These are phyloP conservation scores for Lottia scabra DNA, from an alignment of 2,888 invertebrate genomes.

Conservation along the genomic window DNA sequence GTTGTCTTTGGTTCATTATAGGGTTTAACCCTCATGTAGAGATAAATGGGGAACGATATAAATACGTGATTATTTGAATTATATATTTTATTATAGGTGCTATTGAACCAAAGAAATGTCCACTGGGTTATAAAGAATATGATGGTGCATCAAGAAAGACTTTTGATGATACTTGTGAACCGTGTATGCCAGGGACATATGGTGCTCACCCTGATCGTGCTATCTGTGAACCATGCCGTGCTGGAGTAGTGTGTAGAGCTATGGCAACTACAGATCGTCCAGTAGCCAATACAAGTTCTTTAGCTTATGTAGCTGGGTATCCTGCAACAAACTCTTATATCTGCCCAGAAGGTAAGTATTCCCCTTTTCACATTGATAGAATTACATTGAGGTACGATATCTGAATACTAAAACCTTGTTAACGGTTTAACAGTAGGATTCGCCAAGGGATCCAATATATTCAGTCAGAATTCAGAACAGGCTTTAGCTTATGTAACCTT, in stretches of 20 bases:
- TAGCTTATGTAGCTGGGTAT: constrained; percentile 46
- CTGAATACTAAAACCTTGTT: too few relatives aligned
- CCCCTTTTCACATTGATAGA: neutral
- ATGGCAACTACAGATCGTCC: constrained; percentile 61
- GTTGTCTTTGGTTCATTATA: too few relatives aligned
- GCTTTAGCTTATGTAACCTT: too few relatives aligned
- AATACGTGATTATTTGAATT: too few relatives aligned
- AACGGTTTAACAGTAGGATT: too few relatives aligned
- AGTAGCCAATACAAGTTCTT: constrained; percentile 48
- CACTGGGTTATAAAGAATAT: constrained; percentile 62
- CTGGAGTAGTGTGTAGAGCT: constrained; percentile 63
- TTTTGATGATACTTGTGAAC: constrained; percentile 63
- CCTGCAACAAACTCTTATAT: constrained; percentile 60
- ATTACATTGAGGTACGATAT: neutral
- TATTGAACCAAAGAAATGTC: constrained; percentile 63
- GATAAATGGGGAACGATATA: too few relatives aligned
- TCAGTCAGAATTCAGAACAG: neutral
- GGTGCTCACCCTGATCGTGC: constrained; percentile 57
- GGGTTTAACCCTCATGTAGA: too few relatives aligned
- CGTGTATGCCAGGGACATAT: constrained; percentile 62
- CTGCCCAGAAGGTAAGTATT: constrained; percentile 58
- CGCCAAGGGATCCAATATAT: too few relatives aligned
- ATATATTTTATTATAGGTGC: constrained; percentile 47
- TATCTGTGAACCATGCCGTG: constrained; percentile 59
- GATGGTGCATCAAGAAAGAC: constrained; percentile 54